Base-by-base conservation (phyloP, 2,888 invertebrate genomes). In the Choristoneura rosaceana region DNA sequence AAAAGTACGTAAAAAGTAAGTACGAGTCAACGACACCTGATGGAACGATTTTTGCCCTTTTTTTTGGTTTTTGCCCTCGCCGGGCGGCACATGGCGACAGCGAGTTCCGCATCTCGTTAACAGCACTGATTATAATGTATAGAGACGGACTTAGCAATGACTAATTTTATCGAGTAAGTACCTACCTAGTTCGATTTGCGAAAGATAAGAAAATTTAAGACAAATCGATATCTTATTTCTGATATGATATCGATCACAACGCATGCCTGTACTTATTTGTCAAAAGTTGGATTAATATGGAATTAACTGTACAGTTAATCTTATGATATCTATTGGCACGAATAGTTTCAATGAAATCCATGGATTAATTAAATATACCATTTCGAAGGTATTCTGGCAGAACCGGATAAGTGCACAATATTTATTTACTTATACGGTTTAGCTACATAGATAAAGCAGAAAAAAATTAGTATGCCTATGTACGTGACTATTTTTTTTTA, bases 121-220 rank as follows among this genome's bases (percentile, higher is more conserved):
- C 47, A n/a, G 47, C 25, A 25, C 25, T 12, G 12, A 55, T 2
- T 17, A 25, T 55, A 55, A 55, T 17, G 25, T 55, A 55, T 25
- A 25, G 55, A 55, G 17, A 55, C 55, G 4, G 17, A 55, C 4
- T 9, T 12, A 25, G 12, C 55, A 25, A 55, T 55, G 55, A 55
- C 55, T 55, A 55, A 55, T 25, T 55, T 25, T 55, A 55, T 55
- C 55, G 12, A 2, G 12, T 25, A n/a, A n/a, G n/a, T n/a, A n/a
- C n/a, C n/a, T n/a, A 17, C 5, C 15, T 52, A 15, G 2, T 7
- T 52, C 25, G 25, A 25, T 25, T 38, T 5, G 47, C 47, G n/a
- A 47, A 55, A 55, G 55, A 55, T 55, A 25, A 55, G 12, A 55
- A 52, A 52, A 55, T 8, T 25, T 9, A 25, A 55, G 17, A 55